Percentiles rank a stretch among this genome's conserved stretches.
Conservation (phyloP, 1,140 invertebrate species). For the Euura saliciscinereae region DNA sequence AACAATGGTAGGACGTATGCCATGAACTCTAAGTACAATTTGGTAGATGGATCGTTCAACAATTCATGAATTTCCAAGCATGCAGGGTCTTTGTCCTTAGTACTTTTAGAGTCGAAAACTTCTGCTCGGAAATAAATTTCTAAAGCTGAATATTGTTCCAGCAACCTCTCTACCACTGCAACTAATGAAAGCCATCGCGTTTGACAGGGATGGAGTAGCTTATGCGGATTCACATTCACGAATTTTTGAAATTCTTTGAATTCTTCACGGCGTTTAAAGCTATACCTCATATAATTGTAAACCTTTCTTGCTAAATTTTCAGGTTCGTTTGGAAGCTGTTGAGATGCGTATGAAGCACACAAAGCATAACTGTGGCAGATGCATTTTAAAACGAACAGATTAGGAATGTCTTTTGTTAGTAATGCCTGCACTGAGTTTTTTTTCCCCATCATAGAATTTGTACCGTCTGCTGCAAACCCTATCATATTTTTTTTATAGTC, state of each 20-base stretch:
- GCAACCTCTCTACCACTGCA: no score
- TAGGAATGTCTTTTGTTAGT: conserved; percentile 36
- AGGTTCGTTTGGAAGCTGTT: conserved; percentile 24
- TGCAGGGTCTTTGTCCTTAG: no score
- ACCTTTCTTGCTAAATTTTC: conserved; percentile 32
- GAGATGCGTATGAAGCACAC: conserved; percentile 32
- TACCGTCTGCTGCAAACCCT: conserved; percentile 49
- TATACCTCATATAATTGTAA: conserved; percentile 28
- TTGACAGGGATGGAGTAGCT: conserved; percentile 22
- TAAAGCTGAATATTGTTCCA: no score
- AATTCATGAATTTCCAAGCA: no score
- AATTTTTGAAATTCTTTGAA: conserved; percentile 32
- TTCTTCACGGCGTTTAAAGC: conserved; percentile 23
- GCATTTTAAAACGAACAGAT: conserved; percentile 42
- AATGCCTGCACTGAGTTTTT: conserved; percentile 38
- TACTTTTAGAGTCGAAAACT: no score
- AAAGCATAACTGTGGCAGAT: conserved; percentile 43
- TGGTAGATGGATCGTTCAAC: no score
- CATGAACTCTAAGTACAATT: no score
- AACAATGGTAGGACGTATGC: conserved; percentile 13
- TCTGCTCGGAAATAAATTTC: no score
- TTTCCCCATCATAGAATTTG: conserved; percentile 46
- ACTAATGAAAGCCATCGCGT: no score
- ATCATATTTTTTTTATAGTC: conserved; percentile 43
- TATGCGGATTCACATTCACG: conserved; percentile 27